Evolutionary conservation across 2,113 vertebrate species (phyloP), one percentile per base, ranked within the genome.

Genomic region (Nesogale talazaci): DNA sequence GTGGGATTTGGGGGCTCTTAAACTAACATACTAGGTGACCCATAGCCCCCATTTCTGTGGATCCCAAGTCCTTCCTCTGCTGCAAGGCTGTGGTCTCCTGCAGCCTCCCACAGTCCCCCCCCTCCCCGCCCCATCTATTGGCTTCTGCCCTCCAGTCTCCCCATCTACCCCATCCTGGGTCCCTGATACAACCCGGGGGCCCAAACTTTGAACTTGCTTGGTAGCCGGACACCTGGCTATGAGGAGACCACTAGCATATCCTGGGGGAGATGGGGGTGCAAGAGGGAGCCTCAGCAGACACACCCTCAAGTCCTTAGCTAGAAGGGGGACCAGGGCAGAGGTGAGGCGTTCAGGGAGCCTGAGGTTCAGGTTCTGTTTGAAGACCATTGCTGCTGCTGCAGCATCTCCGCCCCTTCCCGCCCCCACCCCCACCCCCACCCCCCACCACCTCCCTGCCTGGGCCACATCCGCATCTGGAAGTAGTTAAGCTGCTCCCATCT

Each of bases 391-490:
- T 46, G 34, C 75, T 65, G 25, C 25, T 12, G 2, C 78, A 59
- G 6, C 31, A 69, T 87, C 78, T 19, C 86, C 15, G 4, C 84
- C 83, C 91, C 86, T 16, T 46, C 56, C 72, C 63, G 16, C 57
- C 3, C 57, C 57, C 12, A 15, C 42, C 63, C 40, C 69, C 57
- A 25, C 38, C 14, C 34, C 9, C 20, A 61, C n/a, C n/a, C 46
- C 46, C 46, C 4, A 59, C 46, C 1, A 10, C 22, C 34, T 36
- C 46, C 84, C 72, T 88, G 91, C 91, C 84, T 96, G 95, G 46
- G 95, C 95, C 94, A 34, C 42, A 29, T 93, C 89, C 86, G 95
- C 95, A 97, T 97, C 96, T 97, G 97, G 97, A 96, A 95, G 92
- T 93, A 95, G 86, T 97, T 97, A 97, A 88, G 91, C 95, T 70